Base-by-base conservation (phyloP, 2,113 vertebrate genomes). In the Cynocephalus volans region DNA sequence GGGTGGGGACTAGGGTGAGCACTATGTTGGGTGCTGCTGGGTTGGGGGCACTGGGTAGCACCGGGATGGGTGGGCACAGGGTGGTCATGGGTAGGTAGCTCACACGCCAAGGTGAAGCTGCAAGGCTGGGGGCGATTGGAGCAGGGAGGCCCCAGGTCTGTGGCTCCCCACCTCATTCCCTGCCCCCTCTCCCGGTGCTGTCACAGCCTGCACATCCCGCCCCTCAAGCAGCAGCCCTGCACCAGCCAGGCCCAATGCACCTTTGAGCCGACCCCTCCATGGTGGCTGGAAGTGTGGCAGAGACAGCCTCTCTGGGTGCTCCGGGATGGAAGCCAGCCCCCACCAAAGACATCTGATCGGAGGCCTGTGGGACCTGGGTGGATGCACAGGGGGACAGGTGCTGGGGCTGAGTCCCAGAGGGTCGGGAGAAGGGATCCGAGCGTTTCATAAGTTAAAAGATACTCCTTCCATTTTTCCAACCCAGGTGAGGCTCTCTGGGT, bases 381-480 rank as follows among this genome's bases (percentile, higher is more conserved):
- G 52, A 18, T 17, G n/a, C 23, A 15, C 50, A 19, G 33, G 17
- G 31, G 48, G 41, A 41, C 41, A 48, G 48, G 72, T 45, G 15
- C 6, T 76, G 14, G 15, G 28, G 48, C 6, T 41, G 3, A 26
- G 65, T 13, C 52, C 52, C 52, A 33, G 48, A 72, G 36, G 23
- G n/a, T 19, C 1, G 41, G 17, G 60, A 17, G 50, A 70, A 9
- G 21, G 33, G 8, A 15, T 1, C 56, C 48, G 1, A 56, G 4
- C 5, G 1, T 8, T 18, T 36, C 13, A 0, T 4, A 1, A 13
- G 17, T 65, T 28, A 24, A 41, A 41, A 54, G 50, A 28, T 19
- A 26, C 2, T 8, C 60, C 24, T n/a, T 17, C 18, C 5, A 26
- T 17, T n/a, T 64, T 48, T 70, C 28, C 48, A 56, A 0, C 19